These are phyloP conservation scores for Austrofundulus limnaeus DNA, from an alignment of 2,113 vertebrate genomes.

Conservation along the genomic window DNA sequence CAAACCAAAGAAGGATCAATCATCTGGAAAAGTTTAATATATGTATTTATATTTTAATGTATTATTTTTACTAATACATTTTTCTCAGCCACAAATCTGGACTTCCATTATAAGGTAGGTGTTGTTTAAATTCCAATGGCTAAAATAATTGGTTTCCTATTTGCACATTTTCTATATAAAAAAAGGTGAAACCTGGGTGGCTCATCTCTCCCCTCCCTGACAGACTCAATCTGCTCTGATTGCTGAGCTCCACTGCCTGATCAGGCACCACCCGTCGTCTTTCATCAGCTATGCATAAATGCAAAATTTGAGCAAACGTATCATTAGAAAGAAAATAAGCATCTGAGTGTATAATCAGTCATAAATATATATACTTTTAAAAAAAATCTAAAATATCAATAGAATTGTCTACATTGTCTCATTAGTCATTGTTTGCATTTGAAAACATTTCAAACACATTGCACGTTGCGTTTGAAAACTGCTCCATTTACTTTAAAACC, in stretches of 20 bases:
- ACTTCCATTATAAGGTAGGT: no score
- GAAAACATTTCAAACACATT: no score
- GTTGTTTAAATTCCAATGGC: no score
- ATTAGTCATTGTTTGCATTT: not conserved
- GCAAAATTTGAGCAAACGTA: not conserved
- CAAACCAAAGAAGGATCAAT: no score
- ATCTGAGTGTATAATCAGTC: not conserved
- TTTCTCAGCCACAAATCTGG: not conserved
- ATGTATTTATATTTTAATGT: no score
- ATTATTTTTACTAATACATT: no score
- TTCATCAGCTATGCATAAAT: conserved; percentile 3
- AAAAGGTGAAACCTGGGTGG: not conserved
- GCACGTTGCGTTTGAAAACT: not conserved
- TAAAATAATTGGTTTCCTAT: not conserved
- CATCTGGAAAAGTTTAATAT: no score
- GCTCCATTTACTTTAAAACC: not conserved
- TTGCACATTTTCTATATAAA: not conserved
- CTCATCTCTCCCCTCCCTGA: not conserved
- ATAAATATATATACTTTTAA: no score
- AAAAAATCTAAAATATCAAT: not conserved
- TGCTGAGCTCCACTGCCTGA: not conserved
- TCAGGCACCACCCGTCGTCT: not conserved
- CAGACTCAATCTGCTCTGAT: conserved; percentile 2
- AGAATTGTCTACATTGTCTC: not conserved
- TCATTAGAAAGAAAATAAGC: not conserved